phyloP scores from a whole-genome alignment of 2,113 vertebrate species.

The Phalacrocorax carbo region DNA sequence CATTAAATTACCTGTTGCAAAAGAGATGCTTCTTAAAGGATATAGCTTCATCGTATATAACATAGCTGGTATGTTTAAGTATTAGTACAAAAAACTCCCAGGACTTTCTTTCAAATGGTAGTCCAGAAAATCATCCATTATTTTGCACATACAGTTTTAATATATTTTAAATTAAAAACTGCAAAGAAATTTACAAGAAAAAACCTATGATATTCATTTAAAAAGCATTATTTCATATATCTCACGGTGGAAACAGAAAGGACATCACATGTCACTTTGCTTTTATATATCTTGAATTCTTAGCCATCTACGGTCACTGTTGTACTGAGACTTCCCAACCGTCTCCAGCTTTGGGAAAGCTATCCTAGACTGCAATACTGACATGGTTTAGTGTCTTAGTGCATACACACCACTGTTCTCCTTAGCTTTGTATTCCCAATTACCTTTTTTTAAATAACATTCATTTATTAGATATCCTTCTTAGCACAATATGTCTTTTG shows the following conservation, averaged over 20 bases:
- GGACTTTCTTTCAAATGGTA: not conserved
- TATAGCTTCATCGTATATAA: not conserved
- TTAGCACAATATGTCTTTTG: not conserved
- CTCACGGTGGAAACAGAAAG: not conserved
- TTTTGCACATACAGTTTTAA: not conserved
- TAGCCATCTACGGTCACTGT: slow-evolving; percentile 5
- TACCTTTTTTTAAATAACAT: not conserved
- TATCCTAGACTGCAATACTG: not conserved
- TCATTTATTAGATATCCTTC: not conserved
- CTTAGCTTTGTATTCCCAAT: not conserved
- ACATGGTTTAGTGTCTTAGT: not conserved
- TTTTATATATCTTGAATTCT: not conserved
- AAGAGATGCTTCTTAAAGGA: not conserved
- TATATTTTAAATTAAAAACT: not conserved
- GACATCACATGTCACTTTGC: not conserved
- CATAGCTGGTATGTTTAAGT: not conserved
- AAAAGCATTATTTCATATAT: not conserved
- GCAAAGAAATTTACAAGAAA: not conserved
- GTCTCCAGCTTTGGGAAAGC: not conserved
- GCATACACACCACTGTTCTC: not conserved
- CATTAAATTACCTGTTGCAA: not conserved
- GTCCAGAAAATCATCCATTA: not conserved
- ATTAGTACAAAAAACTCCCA: not conserved
- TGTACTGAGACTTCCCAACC: not conserved
- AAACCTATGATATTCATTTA: rapidly evolving